A percentile compares a stretch with the other conserved stretches of the same genome.
phyloP scores from a whole-genome alignment of 2,888 invertebrate genomes.

The Augiades crinisus region DNA sequence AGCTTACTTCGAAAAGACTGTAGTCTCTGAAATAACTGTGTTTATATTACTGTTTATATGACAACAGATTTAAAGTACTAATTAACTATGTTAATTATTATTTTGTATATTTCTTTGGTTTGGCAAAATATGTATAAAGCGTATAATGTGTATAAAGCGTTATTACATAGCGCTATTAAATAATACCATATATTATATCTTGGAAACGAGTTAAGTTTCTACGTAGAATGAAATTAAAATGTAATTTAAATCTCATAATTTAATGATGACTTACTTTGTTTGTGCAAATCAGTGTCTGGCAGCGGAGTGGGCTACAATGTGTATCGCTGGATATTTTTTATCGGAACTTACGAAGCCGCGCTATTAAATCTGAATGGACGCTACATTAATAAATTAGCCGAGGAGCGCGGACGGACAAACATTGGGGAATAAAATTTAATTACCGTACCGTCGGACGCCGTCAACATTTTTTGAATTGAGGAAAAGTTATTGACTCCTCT shows the following conservation, averaged over 20 bases:
- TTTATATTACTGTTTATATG: too few relatives aligned
- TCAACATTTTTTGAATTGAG: constrained; percentile 20
- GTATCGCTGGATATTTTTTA: constrained; percentile 7
- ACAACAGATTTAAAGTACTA: too few relatives aligned
- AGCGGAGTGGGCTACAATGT: constrained; percentile 6
- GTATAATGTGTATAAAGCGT: too few relatives aligned
- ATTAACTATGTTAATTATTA: too few relatives aligned
- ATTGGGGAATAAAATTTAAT: constrained; percentile 23
- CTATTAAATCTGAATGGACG: constrained; percentile 22
- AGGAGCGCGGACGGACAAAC: constrained; percentile 14
- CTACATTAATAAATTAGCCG: constrained; percentile 19
- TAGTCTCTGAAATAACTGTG: too few relatives aligned
- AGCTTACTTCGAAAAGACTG: too few relatives aligned
- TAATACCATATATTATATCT: too few relatives aligned
- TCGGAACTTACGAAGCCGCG: constrained; percentile 2
- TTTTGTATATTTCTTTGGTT: too few relatives aligned
- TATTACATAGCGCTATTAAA: too few relatives aligned
- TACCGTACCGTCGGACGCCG: constrained; percentile 17
- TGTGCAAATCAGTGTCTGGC: constrained; percentile 3
- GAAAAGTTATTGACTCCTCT: constrained; percentile 22
- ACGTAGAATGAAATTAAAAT: too few relatives aligned
- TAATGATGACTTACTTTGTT: constrained; percentile 12
- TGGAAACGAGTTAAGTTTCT: too few relatives aligned
- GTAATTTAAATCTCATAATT: not conserved
- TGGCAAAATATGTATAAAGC: too few relatives aligned